Base-by-base conservation (phyloP, 2,888 invertebrate species). In the Hipparchia sbordonii region DNA sequence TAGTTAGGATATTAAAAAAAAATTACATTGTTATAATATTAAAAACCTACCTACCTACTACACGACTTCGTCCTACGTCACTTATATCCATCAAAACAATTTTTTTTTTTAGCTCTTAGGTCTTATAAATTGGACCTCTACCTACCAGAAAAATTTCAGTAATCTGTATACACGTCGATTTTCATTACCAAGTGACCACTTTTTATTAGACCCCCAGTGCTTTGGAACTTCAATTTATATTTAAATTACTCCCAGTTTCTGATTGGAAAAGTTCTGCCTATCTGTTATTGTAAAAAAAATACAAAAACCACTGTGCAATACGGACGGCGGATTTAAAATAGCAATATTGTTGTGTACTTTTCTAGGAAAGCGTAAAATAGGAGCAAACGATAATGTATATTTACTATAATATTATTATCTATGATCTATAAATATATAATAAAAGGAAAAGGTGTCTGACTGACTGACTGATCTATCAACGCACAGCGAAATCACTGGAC, bases 151-250 rank as follows among this genome's bases (percentile, higher is more conserved):
- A 72, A 45, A 65, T 81, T 84, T 82, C 79, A 82, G 80, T 87
- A 87, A 88, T 88, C 84, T 84, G 82, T 85, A 82, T 86, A 85
- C 83, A 85, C 82, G 90, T 89, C 90, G 81, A 89, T 90, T 89
- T 88, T 88, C 89, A 89, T 89, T 90, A 87, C 79, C 70, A 79
- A 82, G 82, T 85, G 84, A 84, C 85, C 86, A 84, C 86, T 85
- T 87, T 89, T 86, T 86, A 85, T 85, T 76, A 74, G 80, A 76
- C 79, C 78, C 80, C 78, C 76, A 80, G 78, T 79, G 80, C 77
- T 81, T 82, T 79, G 78, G 77, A 82, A 82, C 78, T 82, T 81
- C 82, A 79, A 86, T 87, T 87, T 86, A 83, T 83, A 84, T 87
- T 87, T 83, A 85, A 86, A 84, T 84, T 80, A 78, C 77, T 77